phyloP scores from a whole-genome alignment of 2,797 vertebrate genomes.

The Ciconia nigra region DNA sequence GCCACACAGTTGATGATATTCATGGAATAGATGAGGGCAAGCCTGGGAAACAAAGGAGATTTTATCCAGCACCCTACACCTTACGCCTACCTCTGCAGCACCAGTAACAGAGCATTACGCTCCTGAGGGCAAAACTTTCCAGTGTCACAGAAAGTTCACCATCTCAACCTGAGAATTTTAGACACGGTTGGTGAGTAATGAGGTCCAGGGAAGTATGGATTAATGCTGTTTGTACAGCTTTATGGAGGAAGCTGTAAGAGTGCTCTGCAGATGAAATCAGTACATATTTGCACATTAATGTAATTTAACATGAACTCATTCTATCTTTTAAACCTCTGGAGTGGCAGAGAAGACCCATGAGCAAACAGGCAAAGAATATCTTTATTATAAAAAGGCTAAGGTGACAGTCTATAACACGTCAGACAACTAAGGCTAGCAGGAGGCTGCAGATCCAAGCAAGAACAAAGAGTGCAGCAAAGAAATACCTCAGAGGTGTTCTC shows the following conservation, averaged over 20 bases:
- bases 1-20: neutral
- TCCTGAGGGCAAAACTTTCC: neutral
- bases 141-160: slow-evolving; percentile 21
- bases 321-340: slow-evolving; percentile 29
- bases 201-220: slow-evolving; percentile 16
- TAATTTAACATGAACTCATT: slow-evolving; percentile 51
- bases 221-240: slow-evolving; percentile 57
- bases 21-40: neutral
- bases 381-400: neutral
- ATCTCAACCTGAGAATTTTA: neutral
- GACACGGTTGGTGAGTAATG: neutral
- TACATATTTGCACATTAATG: slow-evolving; percentile 61
- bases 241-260: slow-evolving; percentile 8
- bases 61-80: neutral
- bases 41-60: neutral
- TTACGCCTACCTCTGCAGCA: neutral
- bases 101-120: neutral
- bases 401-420: neutral
- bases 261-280: slow-evolving; percentile 51
- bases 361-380: slow-evolving; percentile 26
- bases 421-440: neutral
- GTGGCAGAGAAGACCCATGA: neutral
- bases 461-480: neutral
- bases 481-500: neutral
- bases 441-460: neutral